Evolutionary conservation across 1,140 invertebrate species (phyloP), one percentile per base, ranked within the genome.

Genomic region (Oryctes rhinoceros): DNA sequence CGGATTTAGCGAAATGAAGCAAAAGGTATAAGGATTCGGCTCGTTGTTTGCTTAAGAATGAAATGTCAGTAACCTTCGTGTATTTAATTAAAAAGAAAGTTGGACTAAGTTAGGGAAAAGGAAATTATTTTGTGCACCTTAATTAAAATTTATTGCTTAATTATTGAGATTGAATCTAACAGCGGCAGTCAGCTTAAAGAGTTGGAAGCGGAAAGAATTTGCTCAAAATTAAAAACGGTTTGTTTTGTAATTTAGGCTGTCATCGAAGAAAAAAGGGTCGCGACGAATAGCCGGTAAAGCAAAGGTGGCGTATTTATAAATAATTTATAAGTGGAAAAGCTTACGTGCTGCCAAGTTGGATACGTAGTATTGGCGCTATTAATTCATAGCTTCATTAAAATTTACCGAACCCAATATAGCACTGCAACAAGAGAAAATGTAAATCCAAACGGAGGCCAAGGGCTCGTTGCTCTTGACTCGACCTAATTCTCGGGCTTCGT

Each of bases 361-460:
- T 39, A 53, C 49, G 39, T 53, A 53, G n/a, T 53, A 53, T 11
- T 53, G 49, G 39, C 13, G n/a, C 49, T 53, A 53, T 53, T 53
- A 53, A 53, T 53, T 53, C 62, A 67, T 67, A 35, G 11, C 62
- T 4, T 67, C 62, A 35, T 67, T 67, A 67, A 67, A 5, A 67
- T 67, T 67, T 20, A 24, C 62, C 62, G 62, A 5, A 18, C 62
- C 62, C 18, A 67, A 67, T 39, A 39, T 67, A 67, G 62, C 24
- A 67, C 18, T 67, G 62, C 3, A 67, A 67, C 62, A 24, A 18
- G 62, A 24, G 62, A 67, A 67, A 67, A 67, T 67, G 15, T 67
- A 67, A 67, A 67, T 67, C 24, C 62, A 24, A 67, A 24, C 62
- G 18, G 20, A 67, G 62, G 62, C 62, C 62, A 67, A 67, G 62